Evolutionary conservation across 2,888 invertebrate genomes (phyloP), one percentile per base, ranked within the genome.

Genomic region (Calameuta filiformis): DNA sequence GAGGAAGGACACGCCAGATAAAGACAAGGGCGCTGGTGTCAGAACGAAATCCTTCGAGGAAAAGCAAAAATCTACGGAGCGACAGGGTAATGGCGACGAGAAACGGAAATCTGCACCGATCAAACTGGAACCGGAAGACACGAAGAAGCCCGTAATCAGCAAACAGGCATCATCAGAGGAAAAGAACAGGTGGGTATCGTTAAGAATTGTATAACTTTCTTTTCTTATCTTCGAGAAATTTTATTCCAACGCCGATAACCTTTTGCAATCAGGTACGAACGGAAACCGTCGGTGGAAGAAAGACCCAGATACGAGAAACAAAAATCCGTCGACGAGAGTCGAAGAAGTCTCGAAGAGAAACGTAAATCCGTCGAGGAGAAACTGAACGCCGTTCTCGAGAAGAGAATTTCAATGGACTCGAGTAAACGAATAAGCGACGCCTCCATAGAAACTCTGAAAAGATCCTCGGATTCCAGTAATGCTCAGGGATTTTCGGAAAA

Each of bases 321-420:
- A 71, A 75, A 11, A 30, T 69, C 79, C 30, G 68, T 79, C 12
- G 82, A 81, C 34, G 83, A 78, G 6, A 84, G 77, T 69, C 82
- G 80, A 30, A 88, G 86, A 71, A 90, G 86, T 75, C 82, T 91
- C n/a, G 90, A 91, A 31, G 88, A 90, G 15, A 91, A 91, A 75
- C 89, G 90, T 12, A 89, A 87, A 77, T 90, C 90, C 4, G 90
- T 91, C 0, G 91, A 91, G 81, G 90, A 90, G 1, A 91, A 91
- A 76, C 80, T 91, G 2, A 91, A 90, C 35, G 91, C 91, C 1
- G 89, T 91, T 23, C 83, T 91, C 12, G 91, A 91, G 75, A 91
- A 89, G 77, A 89, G 90, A 76, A 85, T 91, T 33, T 88, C 88
- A 0, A 89, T 89, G 83, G 90, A 89, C 30, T 76, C 85, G 11